A percentile compares a stretch with the other conserved stretches of the same genome.
Evolutionary conservation across 2,113 vertebrate species (phyloP).

Genomic region (Notiomystis cincta): DNA sequence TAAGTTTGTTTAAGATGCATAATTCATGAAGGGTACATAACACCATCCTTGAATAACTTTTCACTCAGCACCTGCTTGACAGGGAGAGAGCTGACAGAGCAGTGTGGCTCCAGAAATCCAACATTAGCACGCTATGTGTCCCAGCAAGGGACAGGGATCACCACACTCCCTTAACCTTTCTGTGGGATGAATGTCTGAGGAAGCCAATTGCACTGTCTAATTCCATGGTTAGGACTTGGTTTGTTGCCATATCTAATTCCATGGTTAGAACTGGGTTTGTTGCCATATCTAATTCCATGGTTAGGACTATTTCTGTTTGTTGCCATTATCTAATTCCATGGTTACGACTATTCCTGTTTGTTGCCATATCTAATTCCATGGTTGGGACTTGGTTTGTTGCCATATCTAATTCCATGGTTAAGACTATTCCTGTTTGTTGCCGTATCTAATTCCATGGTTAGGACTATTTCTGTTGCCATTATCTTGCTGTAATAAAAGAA

Average conservation of each 20-base stretch:
- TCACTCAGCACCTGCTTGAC: constrained; percentile 56
- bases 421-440: not conserved
- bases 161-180: not conserved
- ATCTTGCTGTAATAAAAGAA: not conserved
- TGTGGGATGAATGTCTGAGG: not conserved
- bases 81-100: constrained; percentile 49
- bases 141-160: not conserved
- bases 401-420: not conserved
- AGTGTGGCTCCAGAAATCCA: constrained; percentile 18
- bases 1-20: constrained; percentile 86
- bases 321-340: not conserved
- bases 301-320: not conserved
- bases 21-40: constrained; percentile 83
- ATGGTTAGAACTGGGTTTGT: not conserved
- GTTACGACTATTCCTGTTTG: not conserved
- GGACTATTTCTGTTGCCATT: not conserved
- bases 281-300: not conserved
- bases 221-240: too few relatives aligned
- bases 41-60: constrained; percentile 73
- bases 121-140: constrained; percentile 50
- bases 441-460: not conserved
- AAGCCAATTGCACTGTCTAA: not conserved
- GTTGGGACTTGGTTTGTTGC: not conserved
- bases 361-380: not conserved
- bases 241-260: not conserved